phyloP scores from a whole-genome alignment of 2,888 invertebrate species.

The Apeira syringaria region DNA sequence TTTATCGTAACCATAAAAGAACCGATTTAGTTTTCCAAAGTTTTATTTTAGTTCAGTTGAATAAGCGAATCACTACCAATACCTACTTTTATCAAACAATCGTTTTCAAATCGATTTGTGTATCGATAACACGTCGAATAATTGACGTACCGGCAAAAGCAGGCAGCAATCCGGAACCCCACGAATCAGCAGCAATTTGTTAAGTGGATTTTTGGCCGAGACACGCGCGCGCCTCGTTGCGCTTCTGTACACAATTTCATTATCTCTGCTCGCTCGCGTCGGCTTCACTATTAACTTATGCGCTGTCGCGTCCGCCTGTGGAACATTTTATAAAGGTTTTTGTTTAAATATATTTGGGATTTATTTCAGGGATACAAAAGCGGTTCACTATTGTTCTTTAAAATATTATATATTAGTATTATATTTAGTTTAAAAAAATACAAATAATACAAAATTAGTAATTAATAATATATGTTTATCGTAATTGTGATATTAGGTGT shows the following conservation, averaged over 20 bases:
- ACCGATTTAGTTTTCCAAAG: too few relatives aligned
- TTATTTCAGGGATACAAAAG: too few relatives aligned
- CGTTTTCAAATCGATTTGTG: conserved; percentile 40
- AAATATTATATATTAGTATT: too few relatives aligned
- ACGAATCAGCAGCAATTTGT: conserved; percentile 84
- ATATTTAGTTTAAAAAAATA: too few relatives aligned
- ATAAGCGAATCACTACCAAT: too few relatives aligned
- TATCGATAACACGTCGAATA: conserved; percentile 75
- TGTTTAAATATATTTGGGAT: too few relatives aligned
- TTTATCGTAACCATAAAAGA: too few relatives aligned
- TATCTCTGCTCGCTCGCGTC: conserved; percentile 53
- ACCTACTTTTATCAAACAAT: neutral
- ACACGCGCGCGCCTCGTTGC: conserved; percentile 81
- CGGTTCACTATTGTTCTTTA: too few relatives aligned
- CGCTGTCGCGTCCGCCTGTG: conserved; percentile 67
- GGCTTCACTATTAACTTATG: conserved; percentile 75
- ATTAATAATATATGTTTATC: too few relatives aligned
- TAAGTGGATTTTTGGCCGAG: conserved; percentile 84
- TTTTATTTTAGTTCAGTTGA: too few relatives aligned
- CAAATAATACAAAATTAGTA: too few relatives aligned
- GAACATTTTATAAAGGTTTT: conserved; percentile 56
- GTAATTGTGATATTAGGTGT: too few relatives aligned
- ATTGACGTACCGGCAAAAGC: conserved; percentile 78
- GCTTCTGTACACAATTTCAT: conserved; percentile 84
- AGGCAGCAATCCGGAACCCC: conserved; percentile 81